Evolutionary conservation across 2,888 invertebrate species (phyloP).

Genomic region (Tromatobia lineatoria): DNA sequence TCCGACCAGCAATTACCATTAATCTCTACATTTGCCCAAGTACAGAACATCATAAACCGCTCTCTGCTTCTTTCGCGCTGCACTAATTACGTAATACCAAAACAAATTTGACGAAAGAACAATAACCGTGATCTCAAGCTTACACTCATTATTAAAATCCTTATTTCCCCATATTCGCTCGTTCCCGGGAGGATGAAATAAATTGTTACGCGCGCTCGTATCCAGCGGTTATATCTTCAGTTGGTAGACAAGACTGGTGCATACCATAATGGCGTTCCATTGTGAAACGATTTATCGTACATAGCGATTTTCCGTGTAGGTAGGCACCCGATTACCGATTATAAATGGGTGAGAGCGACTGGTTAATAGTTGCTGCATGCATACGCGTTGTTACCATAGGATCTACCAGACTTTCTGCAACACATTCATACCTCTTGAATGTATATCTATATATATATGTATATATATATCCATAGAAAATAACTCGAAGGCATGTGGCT

Average conservation of each 20-base stretch:
- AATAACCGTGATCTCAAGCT: constrained; percentile 1
- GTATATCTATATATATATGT: not conserved
- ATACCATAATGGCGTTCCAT: constrained; percentile 62
- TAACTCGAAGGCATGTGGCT: constrained; percentile 65
- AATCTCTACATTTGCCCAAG: not conserved
- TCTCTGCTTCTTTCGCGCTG: not conserved
- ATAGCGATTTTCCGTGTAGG: constrained; percentile 67
- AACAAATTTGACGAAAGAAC: constrained; percentile 8
- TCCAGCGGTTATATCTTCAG: constrained; percentile 43
- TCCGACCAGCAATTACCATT: not conserved
- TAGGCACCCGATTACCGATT: constrained; percentile 69
- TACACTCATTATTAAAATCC: constrained; percentile 10
- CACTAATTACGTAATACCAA: constrained; percentile 19
- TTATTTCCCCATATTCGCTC: constrained; percentile 25
- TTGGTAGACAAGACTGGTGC: constrained; percentile 19
- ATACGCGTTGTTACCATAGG: constrained; percentile 41
- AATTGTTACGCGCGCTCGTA: constrained; percentile 30
- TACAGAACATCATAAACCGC: not conserved
- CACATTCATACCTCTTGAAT: constrained; percentile 21
- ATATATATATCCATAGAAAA: constrained; percentile 32
- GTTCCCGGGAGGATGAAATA: constrained; percentile 29
- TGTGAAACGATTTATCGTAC: constrained; percentile 70
- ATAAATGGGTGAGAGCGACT: constrained; percentile 67
- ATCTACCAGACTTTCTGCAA: constrained; percentile 38
- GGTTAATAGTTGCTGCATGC: constrained; percentile 66